Base-by-base conservation (phyloP, 2,888 invertebrate genomes). In the Cyrtodaria siliqua region DNA sequence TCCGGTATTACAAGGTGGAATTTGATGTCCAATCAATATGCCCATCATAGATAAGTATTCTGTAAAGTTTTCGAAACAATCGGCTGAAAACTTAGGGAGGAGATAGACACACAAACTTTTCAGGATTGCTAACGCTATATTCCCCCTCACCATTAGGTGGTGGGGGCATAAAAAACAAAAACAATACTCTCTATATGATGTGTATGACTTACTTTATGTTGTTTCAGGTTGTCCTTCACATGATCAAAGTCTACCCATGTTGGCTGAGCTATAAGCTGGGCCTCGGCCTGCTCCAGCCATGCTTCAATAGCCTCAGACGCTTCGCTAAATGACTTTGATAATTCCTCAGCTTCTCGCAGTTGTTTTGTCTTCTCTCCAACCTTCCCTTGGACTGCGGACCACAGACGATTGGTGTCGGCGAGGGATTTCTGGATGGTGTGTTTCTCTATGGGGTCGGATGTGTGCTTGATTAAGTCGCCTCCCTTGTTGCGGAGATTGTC, bases 401-500 rank as follows among this genome's bases (percentile, higher is more conserved):
- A 90, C 66, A 86, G 84, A 27, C 83, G 72, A 76, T 88, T 89
- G 44, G 87, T 81, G 53, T 86, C 85, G 2, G 87, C 85, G 2
- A 90, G 79, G 9, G 83, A 77, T 63, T 87, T 84, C 78, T 88
- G 90, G 6, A 88, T 85, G 0, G 67, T 67, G 16, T 87, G 85
- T 81, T 89, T 90, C 82, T 90, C 89, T 0, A 80, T 66, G 1
- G 83, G 77, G 49, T 89, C 86, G 8, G 85, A 72, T 12, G 86
- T 85, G 69, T 88, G 87, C 14, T 81, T 76, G 33, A 89, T 86
- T 12, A 90, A 79, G 47, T 88, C 86, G 47, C 86, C 84, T n/a
- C 89, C 90, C 50, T 85, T 87, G 26, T 77, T 80, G 18, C 89
- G 80, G n/a, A 90, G 79, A 18, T 71, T 76, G 60, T 87, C 83